These are phyloP conservation scores for Actinemys pallida DNA, from an alignment of 2,113 vertebrate species.

Conservation along the genomic window DNA sequence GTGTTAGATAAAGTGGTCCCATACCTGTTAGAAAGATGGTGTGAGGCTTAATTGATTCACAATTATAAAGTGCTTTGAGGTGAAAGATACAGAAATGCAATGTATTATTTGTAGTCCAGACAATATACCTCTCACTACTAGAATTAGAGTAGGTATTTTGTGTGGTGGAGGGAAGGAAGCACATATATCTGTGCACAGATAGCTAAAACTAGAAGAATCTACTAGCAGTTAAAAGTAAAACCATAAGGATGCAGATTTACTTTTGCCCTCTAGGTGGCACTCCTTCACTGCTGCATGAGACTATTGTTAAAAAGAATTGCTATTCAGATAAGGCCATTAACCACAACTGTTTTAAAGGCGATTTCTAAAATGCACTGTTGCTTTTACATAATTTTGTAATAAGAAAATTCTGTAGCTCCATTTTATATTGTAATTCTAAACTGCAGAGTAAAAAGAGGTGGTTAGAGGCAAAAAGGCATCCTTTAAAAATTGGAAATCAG, in stretches of 20 bases:
- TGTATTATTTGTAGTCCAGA: too few species aligned
- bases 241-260: not conserved
- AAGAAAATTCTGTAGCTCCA: not conserved
- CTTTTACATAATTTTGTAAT: not conserved
- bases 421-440: not conserved
- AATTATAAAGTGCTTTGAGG: rapidly evolving
- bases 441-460: too few species aligned
- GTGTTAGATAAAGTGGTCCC: not conserved
- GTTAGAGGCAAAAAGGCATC: too few species aligned
- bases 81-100: not conserved
- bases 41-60: not conserved
- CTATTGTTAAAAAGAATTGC: rapidly evolving
- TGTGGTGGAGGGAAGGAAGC: rapidly evolving
- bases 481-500: too few species aligned
- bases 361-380: not conserved
- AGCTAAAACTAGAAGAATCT: not conserved
- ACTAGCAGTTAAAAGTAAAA: too few species aligned
- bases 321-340: rapidly evolving
- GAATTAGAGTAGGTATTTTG: not conserved
- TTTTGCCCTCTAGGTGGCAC: conserved; percentile 44
- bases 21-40: not conserved
- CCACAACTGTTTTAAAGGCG: rapidly evolving
- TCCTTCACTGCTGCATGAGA: not conserved
- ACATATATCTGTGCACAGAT: rapidly evolving
- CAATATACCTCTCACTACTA: rapidly evolving